Conservation (phyloP, 2,797 vertebrate species). For the Natrix natrix region DNA sequence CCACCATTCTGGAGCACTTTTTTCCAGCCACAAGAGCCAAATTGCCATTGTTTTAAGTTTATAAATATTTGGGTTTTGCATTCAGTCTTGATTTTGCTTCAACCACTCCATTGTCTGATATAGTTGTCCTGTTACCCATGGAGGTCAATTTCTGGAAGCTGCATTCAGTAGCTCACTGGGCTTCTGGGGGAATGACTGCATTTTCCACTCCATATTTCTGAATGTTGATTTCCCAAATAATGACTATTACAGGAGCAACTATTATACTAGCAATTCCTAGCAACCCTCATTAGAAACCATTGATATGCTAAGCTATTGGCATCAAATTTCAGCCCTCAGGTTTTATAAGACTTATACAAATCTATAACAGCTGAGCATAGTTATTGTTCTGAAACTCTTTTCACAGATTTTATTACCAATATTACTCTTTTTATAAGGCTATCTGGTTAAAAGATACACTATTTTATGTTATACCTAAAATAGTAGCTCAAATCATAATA, state of each 20-base stretch:
- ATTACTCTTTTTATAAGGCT: neutral
- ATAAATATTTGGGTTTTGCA: neutral
- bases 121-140: neutral
- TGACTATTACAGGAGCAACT: neutral
- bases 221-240: neutral
- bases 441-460: constrained; percentile 19
- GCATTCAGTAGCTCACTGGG: neutral
- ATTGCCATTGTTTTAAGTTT: neutral
- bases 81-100: neutral
- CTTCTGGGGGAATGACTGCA: neutral
- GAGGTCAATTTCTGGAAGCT: neutral
- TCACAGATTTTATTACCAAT: neutral
- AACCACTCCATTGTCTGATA: neutral
- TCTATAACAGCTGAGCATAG: neutral
- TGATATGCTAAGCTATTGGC: neutral
- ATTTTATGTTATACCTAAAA: neutral
- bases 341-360: neutral
- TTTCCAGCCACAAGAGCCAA: neutral
- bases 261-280: neutral
- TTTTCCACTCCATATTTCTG: neutral
- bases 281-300: neutral
- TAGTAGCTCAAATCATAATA: neutral
- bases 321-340: neutral
- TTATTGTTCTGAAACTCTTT: neutral
- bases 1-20: neutral